These are phyloP conservation scores for Sander vitreus DNA, from an alignment of 2,113 vertebrate species.

Conservation along the genomic window DNA sequence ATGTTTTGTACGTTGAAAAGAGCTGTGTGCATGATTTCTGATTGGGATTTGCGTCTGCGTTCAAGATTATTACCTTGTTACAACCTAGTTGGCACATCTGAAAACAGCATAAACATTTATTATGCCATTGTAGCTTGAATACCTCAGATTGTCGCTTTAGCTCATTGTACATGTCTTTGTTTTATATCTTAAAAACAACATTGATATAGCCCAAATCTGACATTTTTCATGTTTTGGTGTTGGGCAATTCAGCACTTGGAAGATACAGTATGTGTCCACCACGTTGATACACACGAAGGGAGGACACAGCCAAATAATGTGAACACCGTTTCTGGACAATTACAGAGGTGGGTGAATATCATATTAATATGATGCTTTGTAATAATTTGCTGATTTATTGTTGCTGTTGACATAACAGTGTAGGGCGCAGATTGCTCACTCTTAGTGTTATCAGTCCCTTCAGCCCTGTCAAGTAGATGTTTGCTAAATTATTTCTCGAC, in stretches of 20 bases:
- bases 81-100: constrained; percentile 1
- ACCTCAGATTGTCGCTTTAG: not conserved
- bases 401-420: constrained; percentile 3
- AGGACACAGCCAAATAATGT: constrained; percentile 82
- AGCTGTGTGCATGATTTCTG: constrained; percentile 34
- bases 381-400: not conserved
- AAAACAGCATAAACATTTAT: constrained; percentile 13
- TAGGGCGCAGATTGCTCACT: not conserved
- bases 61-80: not conserved
- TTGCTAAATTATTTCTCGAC: constrained; percentile 12
- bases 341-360: constrained; percentile 75
- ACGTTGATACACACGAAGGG: constrained; percentile 76
- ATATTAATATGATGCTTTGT: not conserved
- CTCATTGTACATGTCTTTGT: not conserved
- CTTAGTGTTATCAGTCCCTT: not conserved
- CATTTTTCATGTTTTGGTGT: constrained; percentile 36
- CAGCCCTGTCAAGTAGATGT: constrained; percentile 13
- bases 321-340: constrained; percentile 77
- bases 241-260: constrained; percentile 75
- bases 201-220: constrained; percentile 20
- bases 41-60: not conserved
- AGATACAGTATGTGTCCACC: constrained; percentile 71
- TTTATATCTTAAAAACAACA: not conserved
- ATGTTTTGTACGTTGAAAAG: not conserved
- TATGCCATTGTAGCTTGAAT: constrained; percentile 1